phyloP scores from a whole-genome alignment of 2,797 vertebrate species.

The Neomorphus geoffroyi region DNA sequence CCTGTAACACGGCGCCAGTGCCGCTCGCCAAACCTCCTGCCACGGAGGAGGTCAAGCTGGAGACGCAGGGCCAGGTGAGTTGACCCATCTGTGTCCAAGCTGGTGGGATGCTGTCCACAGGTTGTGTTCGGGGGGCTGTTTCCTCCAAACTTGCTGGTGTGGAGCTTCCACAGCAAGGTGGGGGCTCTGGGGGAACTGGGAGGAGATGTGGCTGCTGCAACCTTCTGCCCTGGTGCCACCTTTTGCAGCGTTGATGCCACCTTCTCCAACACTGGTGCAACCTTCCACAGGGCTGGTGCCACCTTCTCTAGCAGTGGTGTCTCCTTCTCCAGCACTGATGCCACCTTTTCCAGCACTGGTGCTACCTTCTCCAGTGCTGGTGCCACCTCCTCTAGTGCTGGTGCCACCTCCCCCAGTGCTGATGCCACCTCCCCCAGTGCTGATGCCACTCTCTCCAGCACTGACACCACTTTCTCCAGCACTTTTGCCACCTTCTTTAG shows the following conservation, averaged over 20 bases:
- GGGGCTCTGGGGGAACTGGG: background rate
- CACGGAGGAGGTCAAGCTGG: conserved; percentile 74
- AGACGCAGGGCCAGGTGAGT: conserved; percentile 75
- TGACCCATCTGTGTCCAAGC: no score
- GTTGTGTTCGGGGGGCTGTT: background rate
- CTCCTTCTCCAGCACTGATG: no score
- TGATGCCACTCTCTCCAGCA: background rate
- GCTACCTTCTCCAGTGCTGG: no score
- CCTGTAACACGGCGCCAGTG: conserved; percentile 63
- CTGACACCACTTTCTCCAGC: background rate
- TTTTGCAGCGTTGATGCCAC: background rate
- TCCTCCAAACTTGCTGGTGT: background rate
- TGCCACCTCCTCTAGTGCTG: no score
- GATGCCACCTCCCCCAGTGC: no score
- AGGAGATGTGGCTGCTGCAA: background rate
- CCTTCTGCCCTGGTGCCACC: background rate
- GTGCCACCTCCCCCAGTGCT: no score
- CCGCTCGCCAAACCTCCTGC: conserved; percentile 41
- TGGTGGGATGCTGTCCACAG: background rate
- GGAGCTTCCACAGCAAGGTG: background rate
- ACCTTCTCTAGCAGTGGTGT: no score
- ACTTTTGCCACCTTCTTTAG: background rate
- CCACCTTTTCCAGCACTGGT: no score
- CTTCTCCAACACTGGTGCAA: no score
- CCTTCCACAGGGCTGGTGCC: no score